phyloP scores from a whole-genome alignment of 2,888 invertebrate species.

The Tuberolachnus salignus region DNA sequence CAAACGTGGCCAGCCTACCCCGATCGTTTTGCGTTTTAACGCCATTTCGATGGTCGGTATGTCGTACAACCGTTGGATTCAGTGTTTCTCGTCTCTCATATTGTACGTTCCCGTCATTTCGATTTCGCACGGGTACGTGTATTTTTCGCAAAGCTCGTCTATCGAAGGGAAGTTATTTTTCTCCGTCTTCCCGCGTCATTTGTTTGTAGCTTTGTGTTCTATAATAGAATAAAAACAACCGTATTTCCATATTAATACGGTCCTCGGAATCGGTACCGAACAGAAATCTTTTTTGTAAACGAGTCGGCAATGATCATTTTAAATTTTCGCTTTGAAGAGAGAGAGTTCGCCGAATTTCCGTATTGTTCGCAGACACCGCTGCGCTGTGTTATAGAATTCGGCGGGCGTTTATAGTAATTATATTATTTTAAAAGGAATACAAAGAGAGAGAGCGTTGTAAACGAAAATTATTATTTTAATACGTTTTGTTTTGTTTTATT shows the following conservation, averaged over 20 bases:
- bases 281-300: background rate
- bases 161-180: too few relatives aligned
- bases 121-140: too few relatives aligned
- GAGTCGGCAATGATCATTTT: background rate
- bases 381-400: constrained; percentile 30
- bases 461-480: constrained; percentile 33
- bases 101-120: too few relatives aligned
- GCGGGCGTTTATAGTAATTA: background rate
- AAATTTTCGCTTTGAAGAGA: background rate
- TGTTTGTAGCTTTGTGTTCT: too few relatives aligned
- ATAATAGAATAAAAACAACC: background rate
- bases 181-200: too few relatives aligned
- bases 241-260: background rate
- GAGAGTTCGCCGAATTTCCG: constrained; percentile 2
- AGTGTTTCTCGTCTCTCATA: too few relatives aligned
- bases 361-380: background rate
- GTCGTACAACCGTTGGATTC: too few relatives aligned
- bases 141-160: too few relatives aligned
- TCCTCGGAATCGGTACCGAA: background rate
- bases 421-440: background rate
- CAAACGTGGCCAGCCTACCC: too few relatives aligned
- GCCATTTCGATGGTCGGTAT: too few relatives aligned
- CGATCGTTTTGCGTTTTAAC: too few relatives aligned
- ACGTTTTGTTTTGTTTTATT: constrained; percentile 5
- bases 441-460: constrained; percentile 5